A percentile compares a stretch with the other conserved stretches of the same genome.
Evolutionary conservation across 1,140 invertebrate species (phyloP).

Genomic region (Drosophila simulans): DNA sequence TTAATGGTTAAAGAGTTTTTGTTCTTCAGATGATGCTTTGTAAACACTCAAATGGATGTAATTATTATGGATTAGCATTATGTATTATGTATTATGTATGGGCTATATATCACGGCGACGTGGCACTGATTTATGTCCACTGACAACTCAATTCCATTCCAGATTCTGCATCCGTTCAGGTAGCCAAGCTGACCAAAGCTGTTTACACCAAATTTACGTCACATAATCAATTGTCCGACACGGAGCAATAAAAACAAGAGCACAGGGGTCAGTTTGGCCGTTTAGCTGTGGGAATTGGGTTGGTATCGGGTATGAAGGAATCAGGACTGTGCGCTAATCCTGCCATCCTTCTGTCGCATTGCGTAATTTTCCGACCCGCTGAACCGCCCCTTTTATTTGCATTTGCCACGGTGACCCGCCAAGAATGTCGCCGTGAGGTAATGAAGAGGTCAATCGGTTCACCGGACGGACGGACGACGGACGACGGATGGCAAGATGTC

Average conservation of each 20-base stretch:
- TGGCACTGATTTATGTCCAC: slow-evolving; percentile 44
- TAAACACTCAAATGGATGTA: slow-evolving; percentile 18
- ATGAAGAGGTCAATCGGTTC: slow-evolving; percentile 73
- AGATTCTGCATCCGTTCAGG: not conserved
- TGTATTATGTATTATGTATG: slow-evolving; percentile 18
- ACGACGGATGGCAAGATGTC: not conserved
- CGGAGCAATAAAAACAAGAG: slow-evolving; percentile 70
- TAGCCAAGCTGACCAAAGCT: slow-evolving; percentile 62
- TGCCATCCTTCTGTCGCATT: slow-evolving; percentile 10
- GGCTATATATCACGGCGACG: slow-evolving; percentile 29
- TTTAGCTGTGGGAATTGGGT: slow-evolving; percentile 1
- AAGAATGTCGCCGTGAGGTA: slow-evolving; percentile 49
- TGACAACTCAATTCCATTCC: slow-evolving; percentile 51
- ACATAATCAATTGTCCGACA: slow-evolving; percentile 75
- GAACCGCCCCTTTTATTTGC: slow-evolving; percentile 29
- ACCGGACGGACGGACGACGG: slow-evolving; percentile 7
- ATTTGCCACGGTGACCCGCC: slow-evolving; percentile 22
- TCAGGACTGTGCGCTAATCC: slow-evolving; percentile 13
- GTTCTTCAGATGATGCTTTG: not conserved
- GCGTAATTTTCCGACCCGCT: slow-evolving; percentile 72
- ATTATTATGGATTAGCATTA: slow-evolving; percentile 35
- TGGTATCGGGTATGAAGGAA: not conserved
- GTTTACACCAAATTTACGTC: slow-evolving; percentile 75
- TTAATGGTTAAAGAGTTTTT: slow-evolving; percentile 7
- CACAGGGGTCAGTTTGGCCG: slow-evolving; percentile 26